A percentile compares a stretch with the other conserved stretches of the same genome.
These are phyloP conservation scores for Omphaloscelis lunosa DNA, from an alignment of 2,888 invertebrate genomes.

Conservation along the genomic window DNA sequence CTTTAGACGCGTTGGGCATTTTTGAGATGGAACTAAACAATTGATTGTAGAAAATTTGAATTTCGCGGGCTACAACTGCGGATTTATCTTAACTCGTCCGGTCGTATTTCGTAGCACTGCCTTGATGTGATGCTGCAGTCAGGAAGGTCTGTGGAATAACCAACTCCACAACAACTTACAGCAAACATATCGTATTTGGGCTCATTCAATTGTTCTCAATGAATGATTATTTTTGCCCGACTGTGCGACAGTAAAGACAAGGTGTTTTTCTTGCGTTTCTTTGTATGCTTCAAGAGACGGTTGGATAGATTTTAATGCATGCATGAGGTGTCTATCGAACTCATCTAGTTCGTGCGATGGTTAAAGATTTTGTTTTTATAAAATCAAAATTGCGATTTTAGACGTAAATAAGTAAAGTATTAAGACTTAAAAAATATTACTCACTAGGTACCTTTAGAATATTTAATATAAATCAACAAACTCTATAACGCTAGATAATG, in stretches of 20 bases:
- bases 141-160: neutral
- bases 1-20: no score
- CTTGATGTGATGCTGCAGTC: neutral
- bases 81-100: neutral
- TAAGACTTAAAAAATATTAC: neutral
- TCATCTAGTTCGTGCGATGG: neutral
- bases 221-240: no score
- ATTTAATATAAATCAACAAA: no score
- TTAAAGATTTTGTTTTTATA: neutral
- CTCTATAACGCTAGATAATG: no score
- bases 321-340: neutral
- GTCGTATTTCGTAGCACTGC: neutral
- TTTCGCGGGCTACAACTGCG: no score
- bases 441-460: no score
- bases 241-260: neutral
- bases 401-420: neutral
- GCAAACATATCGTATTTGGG: neutral
- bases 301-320: neutral
- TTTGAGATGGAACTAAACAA: no score
- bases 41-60: no score
- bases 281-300: neutral
- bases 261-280: no score
- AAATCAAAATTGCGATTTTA: neutral
- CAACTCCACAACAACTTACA: neutral
- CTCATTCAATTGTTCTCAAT: neutral